These are phyloP conservation scores for Orthosia cruda DNA, from an alignment of 2,888 invertebrate genomes.

Conservation along the genomic window DNA sequence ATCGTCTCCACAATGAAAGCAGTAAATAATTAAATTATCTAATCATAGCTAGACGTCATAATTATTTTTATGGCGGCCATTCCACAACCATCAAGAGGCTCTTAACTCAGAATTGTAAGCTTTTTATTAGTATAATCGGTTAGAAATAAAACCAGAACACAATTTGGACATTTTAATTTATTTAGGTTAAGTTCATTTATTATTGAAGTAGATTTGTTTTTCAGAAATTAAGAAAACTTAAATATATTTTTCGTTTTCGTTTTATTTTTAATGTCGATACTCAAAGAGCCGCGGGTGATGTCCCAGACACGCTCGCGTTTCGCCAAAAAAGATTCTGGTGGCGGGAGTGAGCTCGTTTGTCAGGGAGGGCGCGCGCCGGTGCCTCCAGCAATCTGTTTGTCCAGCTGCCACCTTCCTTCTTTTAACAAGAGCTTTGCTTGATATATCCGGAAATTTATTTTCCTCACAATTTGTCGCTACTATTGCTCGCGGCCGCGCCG, in stretches of 20 bases:
- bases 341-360: constrained; percentile 83
- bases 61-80: constrained; percentile 62
- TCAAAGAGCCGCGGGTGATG: constrained; percentile 32
- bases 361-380: constrained; percentile 73
- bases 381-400: constrained; percentile 87
- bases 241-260: background rate
- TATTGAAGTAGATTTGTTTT: constrained; percentile 7
- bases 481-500: constrained; percentile 70
- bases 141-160: constrained; percentile 51
- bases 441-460: constrained; percentile 86
- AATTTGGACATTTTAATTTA: constrained; percentile 42
- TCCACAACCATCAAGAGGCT: constrained; percentile 53
- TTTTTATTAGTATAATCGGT: constrained; percentile 64
- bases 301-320: constrained; percentile 44
- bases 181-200: constrained; percentile 28
- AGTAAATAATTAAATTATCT: constrained; percentile 65
- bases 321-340: constrained; percentile 76
- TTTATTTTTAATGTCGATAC: constrained; percentile 30
- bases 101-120: constrained; percentile 56
- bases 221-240: background rate
- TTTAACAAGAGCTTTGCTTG: constrained; percentile 88
- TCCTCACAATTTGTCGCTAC: constrained; percentile 80
- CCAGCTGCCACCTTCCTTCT: constrained; percentile 88
- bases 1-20: constrained; percentile 47
- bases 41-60: constrained; percentile 57